Conservation (phyloP, 2,113 vertebrate genomes). For the Bostrychus sinensis region DNA sequence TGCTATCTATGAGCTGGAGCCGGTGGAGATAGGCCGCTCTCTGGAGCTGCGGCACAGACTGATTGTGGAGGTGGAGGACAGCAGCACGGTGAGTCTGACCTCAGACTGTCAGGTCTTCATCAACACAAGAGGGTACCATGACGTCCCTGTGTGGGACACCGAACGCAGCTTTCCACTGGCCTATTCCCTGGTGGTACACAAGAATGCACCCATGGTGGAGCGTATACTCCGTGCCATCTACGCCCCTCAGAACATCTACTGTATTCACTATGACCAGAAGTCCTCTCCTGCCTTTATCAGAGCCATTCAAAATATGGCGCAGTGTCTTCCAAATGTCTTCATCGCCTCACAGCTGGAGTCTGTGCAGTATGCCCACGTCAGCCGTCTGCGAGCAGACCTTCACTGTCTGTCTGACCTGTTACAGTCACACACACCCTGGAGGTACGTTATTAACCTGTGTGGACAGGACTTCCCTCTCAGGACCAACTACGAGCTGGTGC, state of each 20-base stretch:
- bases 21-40: slow-evolving; percentile 88
- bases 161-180: slow-evolving; percentile 88
- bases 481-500: slow-evolving; percentile 87
- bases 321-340: slow-evolving; percentile 88
- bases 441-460: slow-evolving; percentile 91
- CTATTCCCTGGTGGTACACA: slow-evolving; percentile 93
- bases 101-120: slow-evolving; percentile 81
- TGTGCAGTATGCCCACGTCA: slow-evolving; percentile 89
- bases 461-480: slow-evolving; percentile 94
- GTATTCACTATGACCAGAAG: slow-evolving; percentile 92
- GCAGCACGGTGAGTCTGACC: slow-evolving; percentile 80
- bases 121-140: slow-evolving; percentile 78
- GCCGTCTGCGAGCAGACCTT: slow-evolving; percentile 89
- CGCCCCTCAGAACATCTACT: slow-evolving; percentile 87
- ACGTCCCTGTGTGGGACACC: slow-evolving; percentile 76
- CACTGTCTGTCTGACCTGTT: slow-evolving; percentile 91
- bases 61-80: slow-evolving; percentile 84
- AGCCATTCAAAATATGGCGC: slow-evolving; percentile 86
- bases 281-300: slow-evolving; percentile 82
- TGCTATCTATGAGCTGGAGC: slow-evolving; percentile 86
- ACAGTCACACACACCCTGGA: slow-evolving; percentile 84
- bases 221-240: slow-evolving; percentile 88
- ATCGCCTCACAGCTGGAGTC: slow-evolving; percentile 88
- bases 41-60: slow-evolving; percentile 84
- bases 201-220: slow-evolving; percentile 91